phyloP scores from a whole-genome alignment of 1,140 invertebrate genomes.

The Tetragnatha versicolor region DNA sequence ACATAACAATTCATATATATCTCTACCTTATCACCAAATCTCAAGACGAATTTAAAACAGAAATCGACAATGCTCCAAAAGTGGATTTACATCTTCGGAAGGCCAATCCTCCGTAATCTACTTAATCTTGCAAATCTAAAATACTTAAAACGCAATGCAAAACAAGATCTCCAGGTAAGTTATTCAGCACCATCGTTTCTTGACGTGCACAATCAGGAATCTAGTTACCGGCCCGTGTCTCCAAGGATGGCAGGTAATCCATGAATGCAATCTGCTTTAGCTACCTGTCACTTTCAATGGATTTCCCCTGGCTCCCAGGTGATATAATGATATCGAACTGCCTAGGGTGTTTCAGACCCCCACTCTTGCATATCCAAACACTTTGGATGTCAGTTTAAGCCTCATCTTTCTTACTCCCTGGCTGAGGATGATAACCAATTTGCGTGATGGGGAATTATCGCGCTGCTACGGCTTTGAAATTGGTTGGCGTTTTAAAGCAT shows the following conservation, averaged over 20 bases:
- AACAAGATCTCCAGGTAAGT: not conserved
- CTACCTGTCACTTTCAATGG: conserved; percentile 50
- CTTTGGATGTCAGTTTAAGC: conserved; percentile 37
- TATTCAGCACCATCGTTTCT: not conserved
- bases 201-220: conserved; percentile 14
- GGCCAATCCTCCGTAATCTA: too few species aligned
- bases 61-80: too few species aligned
- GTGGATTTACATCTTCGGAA: too few species aligned
- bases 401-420: conserved; percentile 25
- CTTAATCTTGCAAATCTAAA: not conserved
- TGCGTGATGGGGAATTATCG: conserved; percentile 31
- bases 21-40: too few species aligned
- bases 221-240: conserved; percentile 12
- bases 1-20: too few species aligned
- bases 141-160: not conserved
- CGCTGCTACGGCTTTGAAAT: conserved; percentile 18
- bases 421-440: conserved; percentile 29
- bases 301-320: conserved; percentile 41
- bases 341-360: conserved; percentile 6
- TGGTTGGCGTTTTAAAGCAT: conserved; percentile 4
- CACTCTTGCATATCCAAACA: conserved; percentile 32
- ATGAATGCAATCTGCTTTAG: conserved; percentile 39
- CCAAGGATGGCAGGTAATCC: conserved; percentile 19
- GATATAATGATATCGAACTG: conserved; percentile 43
- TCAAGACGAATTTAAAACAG: too few species aligned